Conservation (phyloP, 2,113 vertebrate species). For the Thunnus thynnus region DNA sequence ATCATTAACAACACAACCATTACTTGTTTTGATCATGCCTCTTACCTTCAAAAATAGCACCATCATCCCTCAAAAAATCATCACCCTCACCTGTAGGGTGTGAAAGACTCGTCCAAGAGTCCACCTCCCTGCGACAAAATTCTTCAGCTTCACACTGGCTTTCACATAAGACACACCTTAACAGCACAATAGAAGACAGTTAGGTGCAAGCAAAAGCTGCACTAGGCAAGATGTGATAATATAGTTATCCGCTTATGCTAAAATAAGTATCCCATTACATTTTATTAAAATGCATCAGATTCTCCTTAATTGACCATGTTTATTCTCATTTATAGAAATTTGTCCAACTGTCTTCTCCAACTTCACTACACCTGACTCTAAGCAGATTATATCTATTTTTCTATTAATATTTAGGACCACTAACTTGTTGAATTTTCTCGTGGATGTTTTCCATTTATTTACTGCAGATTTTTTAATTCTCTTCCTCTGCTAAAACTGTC, state of each 20-base stretch:
- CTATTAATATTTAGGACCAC: too few relatives aligned
- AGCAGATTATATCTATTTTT: too few relatives aligned
- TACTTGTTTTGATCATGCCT: background rate
- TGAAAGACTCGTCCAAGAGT: constrained; percentile 72
- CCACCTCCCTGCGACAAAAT: constrained; percentile 46
- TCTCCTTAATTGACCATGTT: background rate
- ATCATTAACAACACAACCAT: background rate
- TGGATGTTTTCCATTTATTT: too few relatives aligned
- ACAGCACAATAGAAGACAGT: background rate
- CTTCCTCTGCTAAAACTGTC: too few relatives aligned
- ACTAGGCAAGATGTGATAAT: background rate
- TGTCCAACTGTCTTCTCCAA: too few relatives aligned
- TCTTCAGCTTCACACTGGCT: constrained; percentile 61
- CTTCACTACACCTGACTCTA: too few relatives aligned
- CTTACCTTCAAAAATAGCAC: background rate
- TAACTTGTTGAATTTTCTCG: too few relatives aligned
- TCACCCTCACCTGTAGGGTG: constrained; percentile 71
- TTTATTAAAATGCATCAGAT: too few relatives aligned
- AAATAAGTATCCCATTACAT: background rate
- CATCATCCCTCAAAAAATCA: background rate
- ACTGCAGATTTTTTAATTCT: too few relatives aligned
- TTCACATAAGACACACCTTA: constrained; percentile 71
- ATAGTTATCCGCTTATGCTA: background rate
- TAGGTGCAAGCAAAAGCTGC: background rate
- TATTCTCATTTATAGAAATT: too few relatives aligned